A percentile compares a stretch with the other conserved stretches of the same genome.
phyloP scores from a whole-genome alignment of 2,113 vertebrate genomes.

The Epinephelus lanceolatus region DNA sequence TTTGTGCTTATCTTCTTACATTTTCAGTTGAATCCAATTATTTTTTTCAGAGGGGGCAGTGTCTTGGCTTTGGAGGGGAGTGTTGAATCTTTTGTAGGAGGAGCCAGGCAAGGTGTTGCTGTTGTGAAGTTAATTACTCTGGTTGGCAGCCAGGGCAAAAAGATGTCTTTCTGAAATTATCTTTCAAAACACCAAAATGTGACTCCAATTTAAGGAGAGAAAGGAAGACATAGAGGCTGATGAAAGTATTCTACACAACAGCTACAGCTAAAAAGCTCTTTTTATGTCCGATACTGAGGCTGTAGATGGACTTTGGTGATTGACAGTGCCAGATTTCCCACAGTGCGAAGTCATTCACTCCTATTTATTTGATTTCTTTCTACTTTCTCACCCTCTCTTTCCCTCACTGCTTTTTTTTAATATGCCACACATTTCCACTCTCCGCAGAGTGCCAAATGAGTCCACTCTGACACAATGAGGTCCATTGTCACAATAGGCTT shows the following conservation, averaged over 20 bases:
- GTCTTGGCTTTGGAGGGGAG: neutral
- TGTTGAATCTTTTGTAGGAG: neutral
- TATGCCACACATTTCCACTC: conserved; percentile 62
- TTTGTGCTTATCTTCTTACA: conserved; percentile 34
- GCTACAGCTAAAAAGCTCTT: conserved; percentile 28
- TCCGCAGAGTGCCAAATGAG: conserved; percentile 66
- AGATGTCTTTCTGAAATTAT: neutral
- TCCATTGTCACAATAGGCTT: conserved; percentile 73
- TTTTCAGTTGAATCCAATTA: conserved; percentile 18
- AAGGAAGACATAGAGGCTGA: conserved; percentile 20
- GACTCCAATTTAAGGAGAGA: neutral
- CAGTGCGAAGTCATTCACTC: conserved; percentile 62
- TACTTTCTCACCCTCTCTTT: conserved; percentile 48
- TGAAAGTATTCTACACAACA: conserved; percentile 30
- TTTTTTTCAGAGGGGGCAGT: conserved; percentile 4
- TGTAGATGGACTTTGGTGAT: conserved; percentile 59
- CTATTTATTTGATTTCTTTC: conserved; percentile 72
- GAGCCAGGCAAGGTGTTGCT: neutral
- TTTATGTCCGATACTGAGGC: conserved; percentile 44
- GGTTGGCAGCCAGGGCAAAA: neutral
- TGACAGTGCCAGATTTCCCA: conserved; percentile 65
- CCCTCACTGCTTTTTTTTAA: conserved; percentile 44
- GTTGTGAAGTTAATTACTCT: neutral
- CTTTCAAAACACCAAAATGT: neutral
- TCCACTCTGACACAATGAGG: conserved; percentile 73